A percentile compares a stretch with the other conserved stretches of the same genome.
Conservation (phyloP, 1,140 invertebrate genomes). For the Zaprionus taronus region DNA sequence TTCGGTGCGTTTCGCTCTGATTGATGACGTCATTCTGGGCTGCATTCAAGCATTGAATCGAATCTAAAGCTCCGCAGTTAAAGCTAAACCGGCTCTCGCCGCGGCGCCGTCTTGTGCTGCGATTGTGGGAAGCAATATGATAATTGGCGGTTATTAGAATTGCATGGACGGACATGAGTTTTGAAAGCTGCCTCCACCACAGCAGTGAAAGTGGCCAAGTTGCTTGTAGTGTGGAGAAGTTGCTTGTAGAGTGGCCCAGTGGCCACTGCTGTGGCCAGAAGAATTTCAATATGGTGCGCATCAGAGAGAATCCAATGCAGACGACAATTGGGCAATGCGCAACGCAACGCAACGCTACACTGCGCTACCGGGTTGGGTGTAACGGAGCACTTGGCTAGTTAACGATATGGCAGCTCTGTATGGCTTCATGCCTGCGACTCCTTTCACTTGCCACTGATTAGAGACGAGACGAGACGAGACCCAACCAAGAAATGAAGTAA, state of each 20-base stretch:
- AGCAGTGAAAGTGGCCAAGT: constrained; percentile 55
- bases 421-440: constrained; percentile 72
- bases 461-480: constrained; percentile 45
- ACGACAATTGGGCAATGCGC: constrained; percentile 51
- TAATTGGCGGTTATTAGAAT: constrained; percentile 73
- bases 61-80: constrained; percentile 21
- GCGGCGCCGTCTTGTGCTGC: constrained; percentile 6
- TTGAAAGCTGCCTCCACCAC: constrained; percentile 39
- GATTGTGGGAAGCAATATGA: constrained; percentile 58
- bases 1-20: constrained; percentile 15
- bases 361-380: constrained; percentile 79
- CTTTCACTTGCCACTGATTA: constrained; percentile 76
- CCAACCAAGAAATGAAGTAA: constrained; percentile 55
- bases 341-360: constrained; percentile 60
- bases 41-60: constrained; percentile 41
- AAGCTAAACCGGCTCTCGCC: constrained; percentile 45
- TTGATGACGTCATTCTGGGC: constrained; percentile 32
- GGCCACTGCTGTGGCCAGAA: constrained; percentile 5
- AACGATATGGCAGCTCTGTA: constrained; percentile 69
- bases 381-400: constrained; percentile 69
- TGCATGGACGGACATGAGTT: constrained; percentile 53
- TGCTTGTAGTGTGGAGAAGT: constrained; percentile 1
- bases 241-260: constrained; percentile 2
- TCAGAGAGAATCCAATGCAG: constrained; percentile 15
- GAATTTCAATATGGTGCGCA: constrained; percentile 30